Percentiles rank a stretch among this genome's conserved stretches.
Conservation (phyloP, 2,888 invertebrate species). For the Pyrrhosoma nymphula region DNA sequence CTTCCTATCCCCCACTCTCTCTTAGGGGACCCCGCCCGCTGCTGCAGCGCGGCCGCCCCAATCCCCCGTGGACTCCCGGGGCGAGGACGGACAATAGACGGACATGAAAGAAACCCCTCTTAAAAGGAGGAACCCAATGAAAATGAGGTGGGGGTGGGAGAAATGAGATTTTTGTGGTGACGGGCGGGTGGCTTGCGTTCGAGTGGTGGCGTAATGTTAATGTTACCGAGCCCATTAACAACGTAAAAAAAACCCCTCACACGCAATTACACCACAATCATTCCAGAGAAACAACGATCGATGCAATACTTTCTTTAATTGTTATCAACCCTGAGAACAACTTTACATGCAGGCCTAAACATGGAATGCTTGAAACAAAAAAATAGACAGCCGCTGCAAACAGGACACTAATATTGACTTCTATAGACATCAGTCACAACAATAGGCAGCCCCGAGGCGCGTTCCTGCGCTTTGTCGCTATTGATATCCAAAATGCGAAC, state of each 20-base stretch:
- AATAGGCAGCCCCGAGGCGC: too few relatives aligned
- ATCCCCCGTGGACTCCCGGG: conserved; percentile 17
- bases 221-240: conserved; percentile 1
- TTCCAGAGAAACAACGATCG: too few relatives aligned
- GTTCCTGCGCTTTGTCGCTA: too few relatives aligned
- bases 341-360: too few relatives aligned
- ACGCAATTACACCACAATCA: too few relatives aligned
- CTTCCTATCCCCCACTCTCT: neutral
- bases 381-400: too few relatives aligned
- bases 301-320: too few relatives aligned
- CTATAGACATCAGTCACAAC: too few relatives aligned
- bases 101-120: conserved; percentile 49
- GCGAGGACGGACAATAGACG: conserved; percentile 58
- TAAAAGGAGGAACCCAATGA: conserved; percentile 21
- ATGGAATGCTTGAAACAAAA: too few relatives aligned
- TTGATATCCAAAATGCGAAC: too few relatives aligned
- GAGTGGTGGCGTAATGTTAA: conserved; percentile 29
- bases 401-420: too few relatives aligned
- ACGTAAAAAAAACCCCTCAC: neutral
- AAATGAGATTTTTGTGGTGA: neutral
- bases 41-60: conserved; percentile 4
- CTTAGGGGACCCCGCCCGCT: neutral
- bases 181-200: neutral
- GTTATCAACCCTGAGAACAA: too few relatives aligned
- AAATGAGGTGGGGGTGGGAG: neutral